Percentiles rank a stretch among this genome's conserved stretches.
phyloP scores from a whole-genome alignment of 2,888 invertebrate genomes.

The Tachina grossa region DNA sequence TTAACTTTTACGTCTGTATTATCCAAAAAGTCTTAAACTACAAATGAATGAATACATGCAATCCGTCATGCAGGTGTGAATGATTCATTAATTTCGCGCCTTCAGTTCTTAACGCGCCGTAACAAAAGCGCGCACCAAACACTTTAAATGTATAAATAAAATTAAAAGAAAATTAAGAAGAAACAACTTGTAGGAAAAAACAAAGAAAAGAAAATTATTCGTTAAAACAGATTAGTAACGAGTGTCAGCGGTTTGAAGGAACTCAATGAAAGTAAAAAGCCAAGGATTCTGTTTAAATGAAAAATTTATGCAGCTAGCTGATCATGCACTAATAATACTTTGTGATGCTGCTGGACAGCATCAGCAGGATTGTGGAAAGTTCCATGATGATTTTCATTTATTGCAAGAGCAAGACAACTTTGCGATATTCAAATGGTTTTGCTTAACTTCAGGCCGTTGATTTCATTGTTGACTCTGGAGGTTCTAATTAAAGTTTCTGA shows the following conservation, averaged over 20 bases:
- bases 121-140: conserved; percentile 64
- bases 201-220: conserved; percentile 27
- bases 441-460: too few relatives aligned
- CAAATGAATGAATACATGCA: conserved; percentile 74
- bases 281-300: too few relatives aligned
- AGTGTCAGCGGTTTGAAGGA: conserved; percentile 42
- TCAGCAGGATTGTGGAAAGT: too few relatives aligned
- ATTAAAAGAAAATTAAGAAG: conserved; percentile 36
- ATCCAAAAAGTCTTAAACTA: conserved; percentile 57
- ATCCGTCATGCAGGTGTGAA: conserved; percentile 83
- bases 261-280: background rate
- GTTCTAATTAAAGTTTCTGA: too few relatives aligned
- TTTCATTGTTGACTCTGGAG: too few relatives aligned
- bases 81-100: conserved; percentile 82
- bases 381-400: too few relatives aligned
- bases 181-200: background rate
- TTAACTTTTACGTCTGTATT: conserved; percentile 52
- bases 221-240: conserved; percentile 59
- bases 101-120: conserved; percentile 74
- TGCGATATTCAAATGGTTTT: too few relatives aligned
- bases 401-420: too few relatives aligned
- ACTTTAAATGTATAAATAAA: conserved; percentile 49
- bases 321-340: too few relatives aligned
- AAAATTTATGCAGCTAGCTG: too few relatives aligned
- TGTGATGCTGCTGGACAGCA: too few relatives aligned